Conservation (phyloP, 2,797 vertebrate species). For the Ptychadena robeensis region DNA sequence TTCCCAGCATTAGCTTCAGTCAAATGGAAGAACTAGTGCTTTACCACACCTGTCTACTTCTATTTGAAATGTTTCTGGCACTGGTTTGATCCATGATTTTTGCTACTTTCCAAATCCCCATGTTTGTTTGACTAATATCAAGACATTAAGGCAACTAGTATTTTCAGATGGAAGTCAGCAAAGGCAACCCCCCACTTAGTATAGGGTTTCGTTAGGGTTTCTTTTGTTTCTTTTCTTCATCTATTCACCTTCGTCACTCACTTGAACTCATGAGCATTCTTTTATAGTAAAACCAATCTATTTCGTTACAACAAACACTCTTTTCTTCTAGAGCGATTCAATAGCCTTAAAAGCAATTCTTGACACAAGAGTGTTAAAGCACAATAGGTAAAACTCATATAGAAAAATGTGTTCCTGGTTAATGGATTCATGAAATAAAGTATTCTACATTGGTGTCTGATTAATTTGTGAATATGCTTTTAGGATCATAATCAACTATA, state of each 20-base stretch:
- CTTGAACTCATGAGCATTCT: neutral
- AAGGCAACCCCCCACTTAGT: too few species aligned
- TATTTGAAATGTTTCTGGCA: too few species aligned
- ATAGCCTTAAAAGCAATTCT: neutral
- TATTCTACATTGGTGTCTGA: neutral
- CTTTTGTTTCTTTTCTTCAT: too few species aligned
- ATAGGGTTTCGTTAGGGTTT: too few species aligned
- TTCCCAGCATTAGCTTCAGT: too few species aligned
- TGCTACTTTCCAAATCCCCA: too few species aligned
- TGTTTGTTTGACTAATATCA: too few species aligned
- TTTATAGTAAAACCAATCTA: neutral
- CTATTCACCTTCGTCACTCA: neutral
- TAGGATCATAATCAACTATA: conserved; percentile 12
- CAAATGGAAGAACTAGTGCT: too few species aligned
- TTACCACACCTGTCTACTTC: too few species aligned
- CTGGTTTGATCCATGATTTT: too few species aligned
- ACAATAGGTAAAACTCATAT: neutral
- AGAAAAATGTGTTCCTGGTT: neutral
- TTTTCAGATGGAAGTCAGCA: too few species aligned
- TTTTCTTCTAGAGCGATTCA: neutral
- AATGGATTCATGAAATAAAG: neutral
- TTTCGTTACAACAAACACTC: neutral
- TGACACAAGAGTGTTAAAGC: neutral
- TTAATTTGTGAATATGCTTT: conserved; percentile 1
- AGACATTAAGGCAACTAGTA: too few species aligned